Evolutionary conservation across 2,888 invertebrate genomes (phyloP), one percentile per base, ranked within the genome.

Genomic region (Pyrrhosoma nymphula): DNA sequence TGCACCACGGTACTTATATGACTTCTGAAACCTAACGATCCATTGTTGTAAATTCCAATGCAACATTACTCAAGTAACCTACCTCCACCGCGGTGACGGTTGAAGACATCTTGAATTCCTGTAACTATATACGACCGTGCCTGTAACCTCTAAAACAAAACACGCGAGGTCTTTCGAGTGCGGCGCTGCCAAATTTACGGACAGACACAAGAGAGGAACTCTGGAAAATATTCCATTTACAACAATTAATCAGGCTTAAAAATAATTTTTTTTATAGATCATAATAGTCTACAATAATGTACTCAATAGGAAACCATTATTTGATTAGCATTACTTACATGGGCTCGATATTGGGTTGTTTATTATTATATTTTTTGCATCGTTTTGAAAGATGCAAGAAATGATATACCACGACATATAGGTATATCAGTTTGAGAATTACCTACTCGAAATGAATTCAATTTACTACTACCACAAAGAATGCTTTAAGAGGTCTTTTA

Each of bases 151-250:
- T 69, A n/a, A 69, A 69, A 69, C 69, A 69, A 69, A 69, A 26
- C 23, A 69, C 69, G 69, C 69, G 69, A 69, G 69, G 69, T 69
- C 69, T 69, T 69, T 69, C n/a, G n/a, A 69, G 26, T 69, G 69
- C 69, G 69, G n/a, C 69, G n/a, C 26, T 69, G 69, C 26, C 69
- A 69, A 26, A n/a, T 69, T 69, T 26, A 26, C n/a, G 69, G 3
- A 26, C 69, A 26, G 69, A n/a, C 60, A n/a, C 69, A n/a, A 26
- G n/a, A 26, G n/a, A 26, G 69, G 12, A 69, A 8, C 69, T 69
- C 8, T n/a, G 69, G 69, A n/a, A n/a, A 10, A 14, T 20, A 60
- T 60, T 60, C 60, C 60, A 60, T 60, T 10, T 60, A 18, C 60
- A 14, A 4, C 60, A 60, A 60, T 8, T 14, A 14, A 60, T 14